These are phyloP conservation scores for Steatocranus sp. DNA, from an alignment of 2,797 vertebrate species.

Conservation along the genomic window DNA sequence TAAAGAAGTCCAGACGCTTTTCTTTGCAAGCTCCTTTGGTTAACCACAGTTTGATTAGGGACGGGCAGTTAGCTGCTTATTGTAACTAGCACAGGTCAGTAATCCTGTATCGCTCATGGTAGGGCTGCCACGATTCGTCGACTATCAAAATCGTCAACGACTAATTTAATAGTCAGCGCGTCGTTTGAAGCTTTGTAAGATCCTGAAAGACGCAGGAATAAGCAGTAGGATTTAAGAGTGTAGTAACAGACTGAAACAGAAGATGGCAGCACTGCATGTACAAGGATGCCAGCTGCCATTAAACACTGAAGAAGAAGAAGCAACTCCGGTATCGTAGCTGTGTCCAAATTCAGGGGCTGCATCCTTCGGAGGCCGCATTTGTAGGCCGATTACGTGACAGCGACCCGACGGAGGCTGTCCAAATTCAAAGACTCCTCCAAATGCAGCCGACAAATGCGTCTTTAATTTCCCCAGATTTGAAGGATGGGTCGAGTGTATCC, in stretches of 20 bases:
- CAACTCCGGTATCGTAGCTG: background rate
- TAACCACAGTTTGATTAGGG: background rate
- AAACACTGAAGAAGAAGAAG: background rate
- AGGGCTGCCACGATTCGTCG: background rate
- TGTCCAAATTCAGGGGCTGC: fast-evolving
- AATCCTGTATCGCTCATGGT: background rate
- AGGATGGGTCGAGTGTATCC: fast-evolving
- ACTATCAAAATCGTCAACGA: background rate
- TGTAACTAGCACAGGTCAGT: background rate
- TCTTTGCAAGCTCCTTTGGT: too few species aligned
- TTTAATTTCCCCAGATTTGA: background rate
- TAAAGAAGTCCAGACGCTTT: too few species aligned
- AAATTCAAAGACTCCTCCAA: background rate
- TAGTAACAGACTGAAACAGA: fast-evolving
- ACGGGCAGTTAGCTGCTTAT: background rate
- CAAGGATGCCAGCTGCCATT: background rate
- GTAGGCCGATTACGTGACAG: background rate
- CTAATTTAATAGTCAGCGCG: fast-evolving
- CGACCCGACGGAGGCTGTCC: fast-evolving
- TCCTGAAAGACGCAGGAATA: background rate
- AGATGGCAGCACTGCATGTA: fast-evolving
- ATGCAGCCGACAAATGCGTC: fast-evolving
- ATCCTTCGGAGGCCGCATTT: background rate
- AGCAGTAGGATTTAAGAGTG: background rate
- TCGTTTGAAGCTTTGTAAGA: background rate